Evolutionary conservation across 2,797 vertebrate species (phyloP), one percentile per base, ranked within the genome.

Genomic region (Arctocebus calabarensis): DNA sequence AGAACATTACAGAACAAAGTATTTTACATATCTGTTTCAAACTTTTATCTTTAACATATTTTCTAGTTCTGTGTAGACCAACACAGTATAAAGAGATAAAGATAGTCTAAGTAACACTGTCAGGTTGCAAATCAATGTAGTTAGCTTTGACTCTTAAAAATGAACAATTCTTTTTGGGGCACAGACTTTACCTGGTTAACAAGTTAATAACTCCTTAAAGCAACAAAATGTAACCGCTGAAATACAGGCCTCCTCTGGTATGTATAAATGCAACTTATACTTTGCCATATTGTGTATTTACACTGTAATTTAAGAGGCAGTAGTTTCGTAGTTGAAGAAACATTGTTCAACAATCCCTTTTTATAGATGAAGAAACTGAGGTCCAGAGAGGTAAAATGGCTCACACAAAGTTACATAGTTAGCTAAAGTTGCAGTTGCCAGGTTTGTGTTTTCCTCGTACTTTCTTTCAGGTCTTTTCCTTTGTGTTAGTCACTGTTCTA

Each of bases 111-210:
- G 32, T 57, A 96, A 86, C 45, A 64, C 17, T 71, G 68, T 48
- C 77, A 73, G n/a, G 83, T 43, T 71, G 22, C 32, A 92, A 83
- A 90, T 29, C 7, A 71, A 71, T n/a, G 6, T 89, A 20, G 32
- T 45, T 43, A 37, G 37, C n/a, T 81, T 92, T 87, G 37, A 27
- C 27, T 11, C 23, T 48, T 79, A 62, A 79, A 79, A 90, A 70
- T 74, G 74, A 9, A 17, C 29, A 90, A 74, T 79, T 91, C 23
- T 17, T 19, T 37, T 79, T 2, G 7, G 27, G 29, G 64, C 34
- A 73, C 14, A 68, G 37, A 93, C 93, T 95, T 93, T 19, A 84
- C 57, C 83, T 9, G 74, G 45, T n/a, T 45, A 43, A 83, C 23
- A 57, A 52, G 20, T 66, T 66, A 37, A 27, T 85, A 75, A 86